These are phyloP conservation scores for Lepisosteus oculatus DNA, from an alignment of 2,113 vertebrate species.

Conservation along the genomic window DNA sequence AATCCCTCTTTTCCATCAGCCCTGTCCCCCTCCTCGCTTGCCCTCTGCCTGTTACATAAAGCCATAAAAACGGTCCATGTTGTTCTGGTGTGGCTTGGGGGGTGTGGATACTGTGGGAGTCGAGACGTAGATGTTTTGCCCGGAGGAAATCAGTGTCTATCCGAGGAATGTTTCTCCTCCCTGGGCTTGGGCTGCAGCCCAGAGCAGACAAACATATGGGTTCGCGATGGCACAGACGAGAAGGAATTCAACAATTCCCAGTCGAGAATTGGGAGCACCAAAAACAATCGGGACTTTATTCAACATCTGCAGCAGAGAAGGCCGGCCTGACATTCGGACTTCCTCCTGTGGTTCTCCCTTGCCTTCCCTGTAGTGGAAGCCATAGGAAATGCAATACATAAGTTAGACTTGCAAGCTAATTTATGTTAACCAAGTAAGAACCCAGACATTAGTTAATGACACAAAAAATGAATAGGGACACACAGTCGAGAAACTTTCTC, in stretches of 20 bases:
- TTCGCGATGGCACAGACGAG: conserved; percentile 54
- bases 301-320: conserved; percentile 45
- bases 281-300: conserved; percentile 45
- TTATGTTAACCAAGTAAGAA: too few relatives aligned
- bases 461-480: too few relatives aligned
- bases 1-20: conserved; percentile 30
- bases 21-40: conserved; percentile 26
- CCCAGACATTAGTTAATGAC: too few relatives aligned
- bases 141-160: conserved; percentile 44
- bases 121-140: conserved; percentile 39
- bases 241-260: conserved; percentile 33
- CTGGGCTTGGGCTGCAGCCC: conserved; percentile 47
- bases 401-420: too few relatives aligned
- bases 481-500: too few relatives aligned
- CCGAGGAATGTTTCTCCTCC: conserved; percentile 56
- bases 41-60: conserved; percentile 43
- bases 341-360: conserved; percentile 32
- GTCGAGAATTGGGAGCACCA: conserved; percentile 29
- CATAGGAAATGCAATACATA: too few relatives aligned
- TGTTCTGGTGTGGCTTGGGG: conserved; percentile 40
- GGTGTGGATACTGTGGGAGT: conserved; percentile 38
- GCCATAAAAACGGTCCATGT: conserved; percentile 25
- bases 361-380: too few relatives aligned
- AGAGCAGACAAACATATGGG: conserved; percentile 45
- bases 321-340: conserved; percentile 50